Percentiles rank a stretch among this genome's conserved stretches.
phyloP scores from a whole-genome alignment of 2,888 invertebrate genomes.

The Elegia similella region DNA sequence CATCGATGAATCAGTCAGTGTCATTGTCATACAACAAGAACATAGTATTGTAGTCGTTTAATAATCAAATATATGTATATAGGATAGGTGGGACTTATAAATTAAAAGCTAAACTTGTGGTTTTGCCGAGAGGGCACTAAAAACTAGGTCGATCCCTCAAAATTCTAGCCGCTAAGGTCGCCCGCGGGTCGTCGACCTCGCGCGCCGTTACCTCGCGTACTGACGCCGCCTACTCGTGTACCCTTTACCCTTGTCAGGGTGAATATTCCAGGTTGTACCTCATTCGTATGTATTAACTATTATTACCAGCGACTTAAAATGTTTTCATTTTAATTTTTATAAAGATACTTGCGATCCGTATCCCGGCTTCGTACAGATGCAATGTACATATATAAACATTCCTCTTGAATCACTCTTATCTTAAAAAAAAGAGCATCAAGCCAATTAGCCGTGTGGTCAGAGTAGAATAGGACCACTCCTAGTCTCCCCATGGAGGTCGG shows the following conservation, averaged over 20 bases:
- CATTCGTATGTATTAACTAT: neutral
- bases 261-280: neutral
- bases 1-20: too few relatives aligned
- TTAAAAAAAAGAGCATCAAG: too few relatives aligned
- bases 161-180: conserved; percentile 70
- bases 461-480: too few relatives aligned
- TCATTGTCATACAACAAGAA: too few relatives aligned
- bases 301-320: neutral
- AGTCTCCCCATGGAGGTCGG: too few relatives aligned
- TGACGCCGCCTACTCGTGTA: conserved; percentile 43
- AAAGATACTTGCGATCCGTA: too few relatives aligned
- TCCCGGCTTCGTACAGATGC: too few relatives aligned
- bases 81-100: neutral
- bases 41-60: too few relatives aligned
- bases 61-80: too few relatives aligned
- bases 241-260: conserved; percentile 41
- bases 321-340: neutral
- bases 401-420: too few relatives aligned
- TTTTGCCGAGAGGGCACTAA: conserved; percentile 17
- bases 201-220: conserved; percentile 62
- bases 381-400: too few relatives aligned
- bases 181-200: conserved; percentile 66
- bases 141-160: conserved; percentile 68
- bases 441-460: too few relatives aligned
- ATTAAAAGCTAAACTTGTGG: neutral